Evolutionary conservation across 2,888 invertebrate species (phyloP).

Genomic region (Lochmaea capreae): DNA sequence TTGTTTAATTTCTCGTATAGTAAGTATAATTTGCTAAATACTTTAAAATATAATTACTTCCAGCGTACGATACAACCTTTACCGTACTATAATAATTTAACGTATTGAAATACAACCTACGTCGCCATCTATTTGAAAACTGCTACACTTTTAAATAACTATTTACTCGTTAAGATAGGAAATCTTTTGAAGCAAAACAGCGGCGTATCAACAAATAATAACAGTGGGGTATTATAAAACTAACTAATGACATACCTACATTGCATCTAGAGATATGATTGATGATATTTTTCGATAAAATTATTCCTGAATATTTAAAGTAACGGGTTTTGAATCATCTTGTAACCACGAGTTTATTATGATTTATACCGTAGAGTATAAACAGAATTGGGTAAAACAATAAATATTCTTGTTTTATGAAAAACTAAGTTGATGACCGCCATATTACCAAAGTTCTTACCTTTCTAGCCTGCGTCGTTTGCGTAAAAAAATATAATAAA

Average conservation of each 20-base stretch:
- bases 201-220: not conserved
- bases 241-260: not conserved
- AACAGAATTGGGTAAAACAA: no score
- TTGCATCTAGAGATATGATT: no score
- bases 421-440: not conserved
- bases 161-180: not conserved
- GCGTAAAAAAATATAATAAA: slow-evolving; percentile 48
- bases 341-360: no score
- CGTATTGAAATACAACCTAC: not conserved
- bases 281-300: no score
- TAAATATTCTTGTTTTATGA: no score
- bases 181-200: not conserved
- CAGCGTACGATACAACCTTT: not conserved
- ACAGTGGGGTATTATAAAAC: not conserved
- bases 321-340: no score
- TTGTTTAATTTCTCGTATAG: no score
- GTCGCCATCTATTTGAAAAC: not conserved
- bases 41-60: not conserved
- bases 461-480: slow-evolving; percentile 48
- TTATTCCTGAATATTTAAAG: no score
- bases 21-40: no score
- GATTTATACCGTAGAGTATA: no score
- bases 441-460: slow-evolving; percentile 33
- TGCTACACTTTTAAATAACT: not conserved
- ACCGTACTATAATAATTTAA: not conserved